Percentiles rank a stretch among this genome's conserved stretches.
These are phyloP conservation scores for Drosophila niveifrons DNA, from an alignment of 2,888 invertebrate species.

Conservation along the genomic window DNA sequence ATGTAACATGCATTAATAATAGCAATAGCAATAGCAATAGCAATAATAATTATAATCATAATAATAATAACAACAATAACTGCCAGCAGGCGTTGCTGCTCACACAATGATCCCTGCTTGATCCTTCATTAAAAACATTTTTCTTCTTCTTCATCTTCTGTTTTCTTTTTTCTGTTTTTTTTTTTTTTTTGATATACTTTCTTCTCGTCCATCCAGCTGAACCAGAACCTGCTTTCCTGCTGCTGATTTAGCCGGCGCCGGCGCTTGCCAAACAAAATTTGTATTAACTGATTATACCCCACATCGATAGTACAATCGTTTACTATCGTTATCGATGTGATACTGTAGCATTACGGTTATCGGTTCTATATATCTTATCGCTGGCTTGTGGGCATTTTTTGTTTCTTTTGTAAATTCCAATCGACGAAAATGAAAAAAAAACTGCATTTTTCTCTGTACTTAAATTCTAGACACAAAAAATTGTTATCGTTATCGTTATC, in stretches of 20 bases:
- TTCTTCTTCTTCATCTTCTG: background rate
- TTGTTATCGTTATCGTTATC: slow-evolving; percentile 57
- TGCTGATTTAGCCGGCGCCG: slow-evolving; percentile 74
- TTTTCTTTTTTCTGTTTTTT: slow-evolving; percentile 3
- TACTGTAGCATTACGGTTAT: slow-evolving; percentile 1
- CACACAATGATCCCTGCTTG: slow-evolving; percentile 60
- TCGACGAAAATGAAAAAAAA: slow-evolving; percentile 33
- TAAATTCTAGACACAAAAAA: slow-evolving; percentile 60
- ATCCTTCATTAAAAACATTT: slow-evolving; percentile 34
- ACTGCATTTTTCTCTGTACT: slow-evolving; percentile 32
- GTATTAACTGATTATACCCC: slow-evolving; percentile 17
- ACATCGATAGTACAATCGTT: slow-evolving; percentile 37
- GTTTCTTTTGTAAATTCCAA: slow-evolving; percentile 48
- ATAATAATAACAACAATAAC: slow-evolving; percentile 72
- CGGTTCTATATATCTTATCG: slow-evolving; percentile 62
- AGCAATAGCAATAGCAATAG: slow-evolving; percentile 45
- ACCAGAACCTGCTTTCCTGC: slow-evolving; percentile 33
- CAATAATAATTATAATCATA: slow-evolving; percentile 48
- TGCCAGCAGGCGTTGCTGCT: slow-evolving; percentile 66
- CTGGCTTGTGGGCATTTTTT: slow-evolving; percentile 51
- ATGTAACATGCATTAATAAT: slow-evolving; percentile 67
- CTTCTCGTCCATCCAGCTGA: slow-evolving; percentile 10
- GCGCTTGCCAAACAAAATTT: slow-evolving; percentile 67
- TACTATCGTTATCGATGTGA: background rate
- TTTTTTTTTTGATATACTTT: background rate